These are phyloP conservation scores for Lithobius niger DNA, from an alignment of 1,140 invertebrate genomes.

Conservation along the genomic window DNA sequence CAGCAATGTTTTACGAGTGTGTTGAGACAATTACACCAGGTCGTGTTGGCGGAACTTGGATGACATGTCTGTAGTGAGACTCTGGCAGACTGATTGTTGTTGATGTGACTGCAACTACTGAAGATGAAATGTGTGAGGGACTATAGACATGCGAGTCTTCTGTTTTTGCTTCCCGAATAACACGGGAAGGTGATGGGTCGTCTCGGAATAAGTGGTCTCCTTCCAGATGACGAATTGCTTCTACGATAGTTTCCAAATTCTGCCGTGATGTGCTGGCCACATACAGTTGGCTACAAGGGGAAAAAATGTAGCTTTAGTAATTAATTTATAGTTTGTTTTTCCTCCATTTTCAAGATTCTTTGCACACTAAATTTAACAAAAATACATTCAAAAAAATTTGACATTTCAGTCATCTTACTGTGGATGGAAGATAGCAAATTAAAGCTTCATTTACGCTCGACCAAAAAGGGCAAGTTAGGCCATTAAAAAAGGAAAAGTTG, in stretches of 20 bases:
- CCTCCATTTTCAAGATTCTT: no score
- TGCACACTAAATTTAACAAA: no score
- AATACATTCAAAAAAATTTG: no score
- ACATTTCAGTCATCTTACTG: no score
- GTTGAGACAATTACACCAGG: constrained; percentile 21
- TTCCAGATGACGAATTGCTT: constrained; percentile 91
- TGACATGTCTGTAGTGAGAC: constrained; percentile 15
- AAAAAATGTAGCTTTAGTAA: constrained; percentile 11
- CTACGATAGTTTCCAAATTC: constrained; percentile 93
- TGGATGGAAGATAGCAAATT: no score
- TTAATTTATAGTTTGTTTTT: no score
- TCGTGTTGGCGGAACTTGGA: constrained; percentile 15
- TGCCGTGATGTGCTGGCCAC: constrained; percentile 69
- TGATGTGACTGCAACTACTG: not conserved
- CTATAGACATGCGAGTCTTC: not conserved
- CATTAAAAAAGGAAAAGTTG: no score
- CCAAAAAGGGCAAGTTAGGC: no score
- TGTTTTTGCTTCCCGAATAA: not conserved
- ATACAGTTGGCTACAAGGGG: constrained; percentile 40
- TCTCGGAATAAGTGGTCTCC: constrained; percentile 69
- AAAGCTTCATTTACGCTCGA: no score
- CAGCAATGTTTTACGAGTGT: constrained; percentile 15
- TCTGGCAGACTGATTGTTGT: not conserved
- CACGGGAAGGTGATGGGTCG: constrained; percentile 7
- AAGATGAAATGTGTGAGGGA: not conserved